Percentiles rank a stretch among this genome's conserved stretches.
Conservation (phyloP, 2,113 vertebrate genomes). For the Hymenochirus boettgeri region DNA sequence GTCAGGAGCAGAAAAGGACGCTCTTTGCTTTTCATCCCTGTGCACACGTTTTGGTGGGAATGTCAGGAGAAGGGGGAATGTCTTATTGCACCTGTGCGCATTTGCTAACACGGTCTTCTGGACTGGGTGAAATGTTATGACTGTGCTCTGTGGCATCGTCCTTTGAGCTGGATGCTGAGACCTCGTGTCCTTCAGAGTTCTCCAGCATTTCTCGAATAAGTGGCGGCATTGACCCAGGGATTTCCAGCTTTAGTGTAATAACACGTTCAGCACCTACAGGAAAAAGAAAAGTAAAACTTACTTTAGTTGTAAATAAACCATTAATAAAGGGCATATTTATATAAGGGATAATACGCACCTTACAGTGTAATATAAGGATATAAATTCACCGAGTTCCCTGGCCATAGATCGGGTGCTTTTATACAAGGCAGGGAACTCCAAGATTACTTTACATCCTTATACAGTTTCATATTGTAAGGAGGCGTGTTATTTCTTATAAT, state of each 20-base stretch:
- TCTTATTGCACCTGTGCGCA: slow-evolving; percentile 70
- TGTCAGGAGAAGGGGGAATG: slow-evolving; percentile 58
- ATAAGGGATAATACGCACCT: too few relatives aligned
- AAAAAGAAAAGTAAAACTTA: neutral
- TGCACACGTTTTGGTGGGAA: slow-evolving; percentile 69
- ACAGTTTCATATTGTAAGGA: too few relatives aligned
- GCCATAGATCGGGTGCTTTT: too few relatives aligned
- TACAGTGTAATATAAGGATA: too few relatives aligned
- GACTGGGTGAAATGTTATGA: slow-evolving; percentile 64
- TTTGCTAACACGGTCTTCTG: slow-evolving; percentile 64
- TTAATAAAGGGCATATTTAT: too few relatives aligned
- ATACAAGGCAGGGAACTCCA: too few relatives aligned
- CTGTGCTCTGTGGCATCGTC: slow-evolving; percentile 66
- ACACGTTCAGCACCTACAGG: slow-evolving; percentile 89
- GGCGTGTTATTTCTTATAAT: too few relatives aligned
- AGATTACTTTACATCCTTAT: too few relatives aligned
- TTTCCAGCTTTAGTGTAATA: slow-evolving; percentile 98
- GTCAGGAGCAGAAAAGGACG: slow-evolving; percentile 59
- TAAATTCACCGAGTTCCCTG: too few relatives aligned
- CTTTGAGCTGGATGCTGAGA: slow-evolving; percentile 69
- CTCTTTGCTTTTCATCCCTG: slow-evolving; percentile 61
- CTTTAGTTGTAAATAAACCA: too few relatives aligned
- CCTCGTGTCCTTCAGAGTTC: slow-evolving; percentile 92
- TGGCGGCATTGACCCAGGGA: slow-evolving; percentile 94
- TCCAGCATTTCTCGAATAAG: slow-evolving; percentile 97